Evolutionary conservation across 2,888 invertebrate species (phyloP).

Genomic region (Seira musarum): DNA sequence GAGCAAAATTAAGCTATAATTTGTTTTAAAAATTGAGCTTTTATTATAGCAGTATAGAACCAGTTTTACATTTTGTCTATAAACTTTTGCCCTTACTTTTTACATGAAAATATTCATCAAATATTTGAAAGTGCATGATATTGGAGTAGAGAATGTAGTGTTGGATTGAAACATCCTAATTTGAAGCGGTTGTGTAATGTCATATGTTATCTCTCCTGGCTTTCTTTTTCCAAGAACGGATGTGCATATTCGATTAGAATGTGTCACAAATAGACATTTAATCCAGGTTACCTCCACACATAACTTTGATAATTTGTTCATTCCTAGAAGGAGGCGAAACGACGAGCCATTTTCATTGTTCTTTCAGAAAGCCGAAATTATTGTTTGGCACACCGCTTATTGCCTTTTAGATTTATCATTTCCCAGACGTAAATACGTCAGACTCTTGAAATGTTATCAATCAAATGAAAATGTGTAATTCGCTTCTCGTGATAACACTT

Average conservation of each 20-base stretch:
- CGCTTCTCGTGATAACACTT: constrained; percentile 5
- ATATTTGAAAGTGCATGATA: too few relatives aligned
- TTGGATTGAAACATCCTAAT: too few relatives aligned
- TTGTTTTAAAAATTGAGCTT: constrained; percentile 42
- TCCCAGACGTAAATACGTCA: constrained; percentile 51
- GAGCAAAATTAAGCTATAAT: constrained; percentile 53
- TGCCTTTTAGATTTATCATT: constrained; percentile 48
- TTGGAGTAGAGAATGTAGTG: too few relatives aligned
- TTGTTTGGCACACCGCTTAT: constrained; percentile 18
- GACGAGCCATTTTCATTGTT: constrained; percentile 15
- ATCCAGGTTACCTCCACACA: neutral
- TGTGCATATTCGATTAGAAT: too few relatives aligned
- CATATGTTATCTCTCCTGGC: too few relatives aligned
- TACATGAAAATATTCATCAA: too few relatives aligned
- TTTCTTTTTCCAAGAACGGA: too few relatives aligned
- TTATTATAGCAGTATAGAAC: neutral
- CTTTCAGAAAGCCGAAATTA: constrained; percentile 31
- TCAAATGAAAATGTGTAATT: constrained; percentile 47
- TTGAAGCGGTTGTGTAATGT: too few relatives aligned
- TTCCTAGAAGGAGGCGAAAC: neutral
- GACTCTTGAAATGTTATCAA: constrained; percentile 47
- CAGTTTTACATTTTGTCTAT: neutral
- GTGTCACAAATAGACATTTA: neutral
- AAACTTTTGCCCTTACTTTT: too few relatives aligned
- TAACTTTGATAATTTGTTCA: constrained; percentile 6